phyloP scores from a whole-genome alignment of 2,888 invertebrate genomes.

The Callosobruchus maculatus region DNA sequence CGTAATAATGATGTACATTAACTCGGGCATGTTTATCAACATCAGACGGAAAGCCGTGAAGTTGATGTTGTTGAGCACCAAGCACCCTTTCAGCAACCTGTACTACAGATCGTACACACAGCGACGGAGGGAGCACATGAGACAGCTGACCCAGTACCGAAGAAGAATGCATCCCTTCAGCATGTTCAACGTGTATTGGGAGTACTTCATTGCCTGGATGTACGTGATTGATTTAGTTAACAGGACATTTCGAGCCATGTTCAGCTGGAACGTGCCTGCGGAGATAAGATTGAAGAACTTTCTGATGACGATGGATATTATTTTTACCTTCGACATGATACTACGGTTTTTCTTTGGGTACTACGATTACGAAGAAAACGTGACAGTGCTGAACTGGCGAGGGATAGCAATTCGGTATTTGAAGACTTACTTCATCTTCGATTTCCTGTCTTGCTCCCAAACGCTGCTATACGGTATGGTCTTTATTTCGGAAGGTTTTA shows the following conservation, averaged over 20 bases:
- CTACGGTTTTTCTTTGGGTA: neutral
- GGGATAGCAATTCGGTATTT: neutral
- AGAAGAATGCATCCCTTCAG: neutral
- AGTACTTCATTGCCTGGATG: neutral
- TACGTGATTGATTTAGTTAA: neutral
- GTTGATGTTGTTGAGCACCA: neutral
- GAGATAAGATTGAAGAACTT: neutral
- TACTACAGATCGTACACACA: neutral
- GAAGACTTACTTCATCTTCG: neutral
- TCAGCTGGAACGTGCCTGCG: neutral
- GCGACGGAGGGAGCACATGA: neutral
- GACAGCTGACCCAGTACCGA: neutral
- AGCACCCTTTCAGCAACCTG: neutral
- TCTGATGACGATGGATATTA: neutral
- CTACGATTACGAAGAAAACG: neutral
- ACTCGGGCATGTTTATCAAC: neutral
- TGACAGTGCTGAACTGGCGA: neutral
- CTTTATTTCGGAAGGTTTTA: neutral
- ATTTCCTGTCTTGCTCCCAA: neutral
- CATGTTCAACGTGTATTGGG: constrained; percentile 1
- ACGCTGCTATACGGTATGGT: neutral
- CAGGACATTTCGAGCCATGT: neutral
- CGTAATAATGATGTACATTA: neutral
- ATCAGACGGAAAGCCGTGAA: neutral
- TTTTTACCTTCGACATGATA: neutral